These are phyloP conservation scores for Chromobotia macracanthus DNA, from an alignment of 2,797 vertebrate genomes.

Conservation along the genomic window DNA sequence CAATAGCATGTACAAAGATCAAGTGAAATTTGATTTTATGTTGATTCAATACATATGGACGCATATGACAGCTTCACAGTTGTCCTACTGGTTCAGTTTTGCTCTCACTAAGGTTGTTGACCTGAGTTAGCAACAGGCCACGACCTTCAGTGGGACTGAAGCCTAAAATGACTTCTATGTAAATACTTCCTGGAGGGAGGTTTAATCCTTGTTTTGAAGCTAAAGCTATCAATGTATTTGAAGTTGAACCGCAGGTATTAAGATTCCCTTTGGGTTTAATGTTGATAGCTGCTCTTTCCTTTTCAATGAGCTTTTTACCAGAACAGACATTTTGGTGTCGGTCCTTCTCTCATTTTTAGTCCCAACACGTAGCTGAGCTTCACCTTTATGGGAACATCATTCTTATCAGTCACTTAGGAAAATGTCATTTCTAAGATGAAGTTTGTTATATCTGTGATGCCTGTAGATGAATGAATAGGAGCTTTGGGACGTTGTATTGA, in stretches of 20 bases:
- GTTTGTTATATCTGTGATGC: not conserved
- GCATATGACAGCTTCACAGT: not conserved
- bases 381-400: conserved; percentile 21
- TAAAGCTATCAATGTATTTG: conserved; percentile 34
- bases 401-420: conserved; percentile 21
- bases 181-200: not conserved
- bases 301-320: conserved; percentile 15
- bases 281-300: conserved; percentile 1
- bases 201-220: conserved; percentile 14
- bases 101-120: not conserved
- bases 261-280: conserved; percentile 15
- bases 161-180: conserved; percentile 25
- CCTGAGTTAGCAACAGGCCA: not conserved
- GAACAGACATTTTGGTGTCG: not conserved
- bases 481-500: conserved; percentile 9
- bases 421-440: conserved; percentile 16
- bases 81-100: not conserved
- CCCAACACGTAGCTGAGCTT: conserved; percentile 12
- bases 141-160: not conserved
- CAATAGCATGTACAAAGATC: conserved; percentile 13
- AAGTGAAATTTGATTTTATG: conserved; percentile 20
- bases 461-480: conserved; percentile 3
- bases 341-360: conserved; percentile 16
- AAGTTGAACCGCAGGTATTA: conserved; percentile 30
- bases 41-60: not conserved